phyloP scores from a whole-genome alignment of 2,797 vertebrate genomes.

The Karalla daura region DNA sequence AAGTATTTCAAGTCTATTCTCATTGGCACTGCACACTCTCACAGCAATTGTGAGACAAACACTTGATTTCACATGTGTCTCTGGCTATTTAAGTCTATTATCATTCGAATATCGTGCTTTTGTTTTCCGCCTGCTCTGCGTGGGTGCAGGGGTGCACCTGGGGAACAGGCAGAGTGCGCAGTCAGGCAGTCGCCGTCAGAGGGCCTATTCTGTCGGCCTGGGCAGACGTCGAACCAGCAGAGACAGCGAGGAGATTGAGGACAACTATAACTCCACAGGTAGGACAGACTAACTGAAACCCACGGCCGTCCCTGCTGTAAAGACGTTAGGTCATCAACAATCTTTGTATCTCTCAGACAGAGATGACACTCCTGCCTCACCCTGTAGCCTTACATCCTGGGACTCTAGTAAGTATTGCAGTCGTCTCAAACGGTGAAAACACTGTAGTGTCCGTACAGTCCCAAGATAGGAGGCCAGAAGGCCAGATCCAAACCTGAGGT shows the following conservation, averaged over 20 bases:
- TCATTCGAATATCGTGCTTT: not conserved
- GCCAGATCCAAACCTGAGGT: slow-evolving; percentile 3
- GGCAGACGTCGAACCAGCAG: slow-evolving; percentile 75
- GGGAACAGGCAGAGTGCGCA: slow-evolving; percentile 60
- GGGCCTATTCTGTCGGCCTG: slow-evolving; percentile 75
- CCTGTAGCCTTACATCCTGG: slow-evolving; percentile 85
- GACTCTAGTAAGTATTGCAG: slow-evolving; percentile 82
- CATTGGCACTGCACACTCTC: too few species aligned
- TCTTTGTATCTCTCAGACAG: slow-evolving; percentile 80
- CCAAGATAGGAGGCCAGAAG: slow-evolving; percentile 12
- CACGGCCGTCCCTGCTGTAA: slow-evolving; percentile 2
- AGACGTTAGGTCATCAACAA: slow-evolving; percentile 59
- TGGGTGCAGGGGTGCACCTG: slow-evolving; percentile 68
- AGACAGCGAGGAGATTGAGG: slow-evolving; percentile 78
- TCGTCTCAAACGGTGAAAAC: slow-evolving; percentile 21
- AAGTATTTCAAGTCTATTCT: too few species aligned
- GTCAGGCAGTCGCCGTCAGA: slow-evolving; percentile 70
- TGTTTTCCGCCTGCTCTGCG: slow-evolving; percentile 9
- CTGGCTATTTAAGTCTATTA: too few species aligned
- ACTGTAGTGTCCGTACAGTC: slow-evolving; percentile 25
- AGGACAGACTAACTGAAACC: slow-evolving; percentile 24
- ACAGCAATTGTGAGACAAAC: not conserved
- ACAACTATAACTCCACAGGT: slow-evolving; percentile 81
- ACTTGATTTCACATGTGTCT: too few species aligned
- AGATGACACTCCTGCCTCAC: slow-evolving; percentile 83